A percentile compares a stretch with the other conserved stretches of the same genome.
phyloP scores from a whole-genome alignment of 37 sponge, comb jelly and placozoan species.

The Dysidea cf. avara region DNA sequence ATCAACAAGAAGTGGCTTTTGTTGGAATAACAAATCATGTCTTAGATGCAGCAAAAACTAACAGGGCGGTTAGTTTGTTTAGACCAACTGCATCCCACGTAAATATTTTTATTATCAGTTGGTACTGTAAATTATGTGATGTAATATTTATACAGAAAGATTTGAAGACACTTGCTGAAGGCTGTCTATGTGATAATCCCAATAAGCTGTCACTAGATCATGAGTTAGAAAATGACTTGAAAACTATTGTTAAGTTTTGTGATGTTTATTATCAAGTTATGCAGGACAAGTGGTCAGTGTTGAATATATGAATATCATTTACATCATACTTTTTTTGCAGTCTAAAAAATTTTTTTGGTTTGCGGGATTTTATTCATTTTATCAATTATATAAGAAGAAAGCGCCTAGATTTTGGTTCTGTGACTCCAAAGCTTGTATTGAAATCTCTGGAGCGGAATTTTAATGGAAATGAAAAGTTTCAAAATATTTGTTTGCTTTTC shows the following conservation, averaged over 20 bases:
- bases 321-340: too few relatives aligned
- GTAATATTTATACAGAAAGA: conserved; percentile 52
- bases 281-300: conserved; percentile 8
- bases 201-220: conserved; percentile 52
- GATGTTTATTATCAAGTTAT: conserved; percentile 44
- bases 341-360: conserved; percentile 70
- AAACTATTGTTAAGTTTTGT: conserved; percentile 56
- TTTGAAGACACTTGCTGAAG: conserved; percentile 66
- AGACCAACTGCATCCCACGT: conserved; percentile 86
- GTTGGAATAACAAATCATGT: conserved; percentile 90
- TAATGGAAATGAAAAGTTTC: too few relatives aligned
- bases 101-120: too few relatives aligned
- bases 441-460: too few relatives aligned
- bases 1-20: too few relatives aligned
- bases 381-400: conserved; percentile 77
- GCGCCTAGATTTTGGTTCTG: neutral
- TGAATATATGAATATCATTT: neutral
- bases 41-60: too few relatives aligned
- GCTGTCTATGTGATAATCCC: conserved; percentile 62
- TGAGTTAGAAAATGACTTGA: conserved; percentile 49
- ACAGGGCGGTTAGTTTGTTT: too few relatives aligned
- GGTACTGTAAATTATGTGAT: too few relatives aligned
- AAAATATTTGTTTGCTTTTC: too few relatives aligned
- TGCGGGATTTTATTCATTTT: too few relatives aligned
- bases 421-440: conserved; percentile 65